Conservation (phyloP, 2,888 invertebrate genomes). For the Ochropacha duplaris region DNA sequence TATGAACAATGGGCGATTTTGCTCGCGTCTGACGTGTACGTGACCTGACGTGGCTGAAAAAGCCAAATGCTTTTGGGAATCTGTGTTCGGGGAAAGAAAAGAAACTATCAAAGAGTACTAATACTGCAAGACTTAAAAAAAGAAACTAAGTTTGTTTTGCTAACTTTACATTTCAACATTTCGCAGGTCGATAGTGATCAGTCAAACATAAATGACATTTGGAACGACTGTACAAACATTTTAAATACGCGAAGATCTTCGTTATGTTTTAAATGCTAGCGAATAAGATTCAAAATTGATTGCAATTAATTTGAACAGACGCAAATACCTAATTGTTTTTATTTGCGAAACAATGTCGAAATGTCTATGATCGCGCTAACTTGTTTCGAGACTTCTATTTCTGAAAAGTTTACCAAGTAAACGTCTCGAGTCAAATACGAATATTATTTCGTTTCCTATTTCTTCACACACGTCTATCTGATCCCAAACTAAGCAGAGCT, state of each 20-base stretch:
- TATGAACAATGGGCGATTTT: conserved; percentile 54
- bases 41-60: conserved; percentile 22
- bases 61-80: background rate
- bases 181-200: conserved; percentile 59
- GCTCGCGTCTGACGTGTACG: conserved; percentile 38
- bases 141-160: conserved; percentile 33
- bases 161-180: conserved; percentile 40
- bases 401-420: background rate
- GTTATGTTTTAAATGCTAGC: background rate
- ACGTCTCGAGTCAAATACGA: background rate
- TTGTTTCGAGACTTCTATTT: background rate
- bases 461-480: too few species aligned
- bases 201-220: conserved; percentile 66
- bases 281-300: background rate
- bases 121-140: too few species aligned
- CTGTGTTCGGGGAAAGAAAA: background rate
- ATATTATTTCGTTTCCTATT: background rate
- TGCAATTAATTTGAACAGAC: background rate
- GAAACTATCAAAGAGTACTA: too few species aligned
- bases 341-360: background rate
- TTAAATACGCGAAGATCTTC: conserved; percentile 4
- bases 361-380: background rate
- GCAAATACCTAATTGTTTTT: too few species aligned
- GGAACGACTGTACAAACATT: conserved; percentile 25
- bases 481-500: too few species aligned